Percentiles rank a stretch among this genome's conserved stretches.
phyloP scores from a whole-genome alignment of 2,113 vertebrate genomes.

The Alethe diademata region DNA sequence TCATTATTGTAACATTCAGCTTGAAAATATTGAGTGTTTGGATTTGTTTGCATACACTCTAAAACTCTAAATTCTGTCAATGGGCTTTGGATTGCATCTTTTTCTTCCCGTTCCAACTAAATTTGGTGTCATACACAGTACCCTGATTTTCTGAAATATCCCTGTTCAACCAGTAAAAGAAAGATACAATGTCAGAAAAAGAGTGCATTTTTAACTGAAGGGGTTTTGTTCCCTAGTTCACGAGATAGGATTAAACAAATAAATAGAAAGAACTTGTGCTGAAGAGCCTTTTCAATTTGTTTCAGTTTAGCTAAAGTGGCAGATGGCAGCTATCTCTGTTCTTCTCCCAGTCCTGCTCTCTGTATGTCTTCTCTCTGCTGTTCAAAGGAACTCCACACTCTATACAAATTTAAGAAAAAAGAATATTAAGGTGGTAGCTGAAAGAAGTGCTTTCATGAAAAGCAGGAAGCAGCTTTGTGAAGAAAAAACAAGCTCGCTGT shows the following conservation, averaged over 20 bases:
- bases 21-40: not conserved
- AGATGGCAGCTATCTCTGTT: slow-evolving; percentile 62
- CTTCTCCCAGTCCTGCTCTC: slow-evolving; percentile 46
- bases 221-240: not conserved
- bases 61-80: not conserved
- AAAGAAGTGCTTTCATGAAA: slow-evolving; percentile 67
- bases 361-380: slow-evolving; percentile 43
- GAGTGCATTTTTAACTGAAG: not conserved
- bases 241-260: slow-evolving; percentile 17
- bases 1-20: not conserved
- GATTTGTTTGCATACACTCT: not conserved
- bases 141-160: not conserved
- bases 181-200: not conserved
- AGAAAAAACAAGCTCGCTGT: slow-evolving; percentile 33
- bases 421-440: slow-evolving; percentile 59
- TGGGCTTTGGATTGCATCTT: not conserved
- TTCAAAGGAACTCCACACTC: slow-evolving; percentile 50
- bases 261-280: slow-evolving; percentile 35
- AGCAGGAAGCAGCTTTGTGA: slow-evolving; percentile 53
- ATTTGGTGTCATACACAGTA: not conserved
- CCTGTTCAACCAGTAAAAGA: not conserved
- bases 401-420: slow-evolving; percentile 60
- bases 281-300: slow-evolving; percentile 39
- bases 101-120: not conserved
- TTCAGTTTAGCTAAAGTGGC: slow-evolving; percentile 47